Conservation (phyloP, 2,888 invertebrate species). For the Drosophila anceps region DNA sequence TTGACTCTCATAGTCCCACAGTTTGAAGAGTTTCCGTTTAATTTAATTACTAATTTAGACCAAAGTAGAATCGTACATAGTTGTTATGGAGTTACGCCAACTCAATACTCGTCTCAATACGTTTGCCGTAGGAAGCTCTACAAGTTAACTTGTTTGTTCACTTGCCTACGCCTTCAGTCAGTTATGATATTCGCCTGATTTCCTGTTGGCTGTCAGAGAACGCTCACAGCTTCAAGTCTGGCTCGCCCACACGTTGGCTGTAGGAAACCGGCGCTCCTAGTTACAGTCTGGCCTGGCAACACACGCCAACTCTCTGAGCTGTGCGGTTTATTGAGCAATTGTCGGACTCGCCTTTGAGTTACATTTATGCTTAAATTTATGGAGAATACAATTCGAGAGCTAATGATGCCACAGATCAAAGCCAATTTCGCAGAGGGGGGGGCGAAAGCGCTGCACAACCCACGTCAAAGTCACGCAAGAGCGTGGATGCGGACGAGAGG, state of each 20-base stretch:
- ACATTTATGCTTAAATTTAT: slow-evolving; percentile 20
- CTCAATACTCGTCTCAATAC: background rate
- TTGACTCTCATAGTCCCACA: background rate
- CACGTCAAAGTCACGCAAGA: slow-evolving; percentile 70
- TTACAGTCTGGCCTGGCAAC: slow-evolving; percentile 41
- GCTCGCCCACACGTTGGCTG: slow-evolving; percentile 56
- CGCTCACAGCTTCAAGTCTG: slow-evolving; percentile 14
- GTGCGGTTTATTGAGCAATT: slow-evolving; percentile 69
- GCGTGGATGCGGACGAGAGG: background rate
- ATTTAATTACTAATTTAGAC: background rate
- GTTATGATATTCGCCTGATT: slow-evolving; percentile 21
- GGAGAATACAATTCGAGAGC: slow-evolving; percentile 53
- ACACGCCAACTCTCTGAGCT: slow-evolving; percentile 44
- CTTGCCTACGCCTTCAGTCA: slow-evolving; percentile 8
- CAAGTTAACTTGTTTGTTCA: slow-evolving; percentile 10
- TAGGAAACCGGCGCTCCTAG: slow-evolving; percentile 63
- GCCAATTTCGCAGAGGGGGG: slow-evolving; percentile 50
- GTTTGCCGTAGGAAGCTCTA: slow-evolving; percentile 2
- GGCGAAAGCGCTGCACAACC: slow-evolving; percentile 31
- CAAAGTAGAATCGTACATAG: background rate
- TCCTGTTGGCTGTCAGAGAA: slow-evolving; percentile 28
- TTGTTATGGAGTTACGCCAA: slow-evolving; percentile 8
- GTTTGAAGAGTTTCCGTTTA: background rate
- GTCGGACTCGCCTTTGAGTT: slow-evolving; percentile 19
- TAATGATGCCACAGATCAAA: slow-evolving; percentile 66